Evolutionary conservation across 1,140 invertebrate species (phyloP).

Genomic region (Oryzaephilus surinamensis): DNA sequence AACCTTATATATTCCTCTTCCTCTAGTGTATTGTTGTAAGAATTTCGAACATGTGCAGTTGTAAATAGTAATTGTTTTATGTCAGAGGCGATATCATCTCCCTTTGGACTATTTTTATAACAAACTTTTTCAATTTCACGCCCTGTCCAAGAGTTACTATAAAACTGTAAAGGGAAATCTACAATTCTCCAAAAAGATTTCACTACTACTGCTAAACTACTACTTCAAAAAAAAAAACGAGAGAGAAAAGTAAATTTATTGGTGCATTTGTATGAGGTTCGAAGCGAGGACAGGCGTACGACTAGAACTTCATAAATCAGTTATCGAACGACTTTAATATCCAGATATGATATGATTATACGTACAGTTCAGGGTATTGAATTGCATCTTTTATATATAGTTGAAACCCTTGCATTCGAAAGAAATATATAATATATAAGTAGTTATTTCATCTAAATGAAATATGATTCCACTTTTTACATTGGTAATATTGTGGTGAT

Average conservation of each 20-base stretch:
- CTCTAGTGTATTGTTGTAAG: slow-evolving; percentile 1
- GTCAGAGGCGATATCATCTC: slow-evolving; percentile 22
- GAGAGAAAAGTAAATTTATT: slow-evolving; percentile 24
- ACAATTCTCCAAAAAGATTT: slow-evolving; percentile 25
- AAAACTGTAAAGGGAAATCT: slow-evolving; percentile 25
- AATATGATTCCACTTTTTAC: too few species aligned
- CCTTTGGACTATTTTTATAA: slow-evolving; percentile 24
- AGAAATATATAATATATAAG: too few species aligned
- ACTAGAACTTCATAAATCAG: slow-evolving; percentile 25
- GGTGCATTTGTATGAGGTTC: slow-evolving; percentile 17
- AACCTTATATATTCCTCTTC: too few species aligned
- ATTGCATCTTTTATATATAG: too few species aligned
- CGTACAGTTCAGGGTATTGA: too few species aligned
- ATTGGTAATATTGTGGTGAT: too few species aligned
- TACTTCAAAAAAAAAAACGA: too few species aligned
- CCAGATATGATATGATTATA: slow-evolving; percentile 28
- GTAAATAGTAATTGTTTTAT: slow-evolving; percentile 21
- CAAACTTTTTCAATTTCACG: slow-evolving; percentile 34
- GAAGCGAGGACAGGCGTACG: slow-evolving; percentile 19
- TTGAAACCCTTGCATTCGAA: too few species aligned
- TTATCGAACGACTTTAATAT: slow-evolving; percentile 30
- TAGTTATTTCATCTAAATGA: too few species aligned
- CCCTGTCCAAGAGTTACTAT: slow-evolving; percentile 26
- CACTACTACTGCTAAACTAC: too few species aligned
- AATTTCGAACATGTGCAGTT: slow-evolving; percentile 3